Percentiles rank a stretch among this genome's conserved stretches.
phyloP scores from a whole-genome alignment of 2,113 vertebrate genomes.

The Syrmaticus mikado region DNA sequence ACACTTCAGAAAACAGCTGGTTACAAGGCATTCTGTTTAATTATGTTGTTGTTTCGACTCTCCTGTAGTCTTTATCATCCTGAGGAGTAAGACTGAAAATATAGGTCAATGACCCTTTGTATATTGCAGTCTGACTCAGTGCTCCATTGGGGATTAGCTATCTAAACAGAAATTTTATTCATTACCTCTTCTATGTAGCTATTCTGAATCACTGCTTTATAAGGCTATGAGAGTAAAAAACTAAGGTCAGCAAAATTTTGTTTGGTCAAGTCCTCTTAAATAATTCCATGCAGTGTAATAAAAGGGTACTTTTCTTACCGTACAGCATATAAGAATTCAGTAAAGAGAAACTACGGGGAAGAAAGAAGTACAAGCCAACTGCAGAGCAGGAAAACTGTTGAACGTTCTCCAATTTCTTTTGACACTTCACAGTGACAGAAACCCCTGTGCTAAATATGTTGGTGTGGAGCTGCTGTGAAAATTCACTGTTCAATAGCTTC shows the following conservation, averaged over 20 bases:
- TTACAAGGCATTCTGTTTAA: constrained; percentile 31
- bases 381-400: constrained; percentile 28
- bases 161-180: constrained; percentile 11
- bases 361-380: constrained; percentile 8
- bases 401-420: constrained; percentile 57
- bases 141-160: background rate
- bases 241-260: constrained; percentile 16
- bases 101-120: background rate
- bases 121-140: background rate
- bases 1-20: constrained; percentile 2
- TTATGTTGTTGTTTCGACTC: constrained; percentile 7
- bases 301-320: background rate
- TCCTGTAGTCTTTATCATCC: background rate
- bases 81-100: background rate
- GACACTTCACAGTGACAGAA: constrained; percentile 49
- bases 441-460: constrained; percentile 56
- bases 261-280: background rate
- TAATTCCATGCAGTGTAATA: background rate
- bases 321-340: background rate
- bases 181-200: background rate
- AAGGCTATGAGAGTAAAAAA: background rate
- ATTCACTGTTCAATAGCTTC: constrained; percentile 43
- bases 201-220: background rate
- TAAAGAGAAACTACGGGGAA: background rate
- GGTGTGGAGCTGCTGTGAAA: constrained; percentile 75